A percentile compares a stretch with the other conserved stretches of the same genome.
These are phyloP conservation scores for Bettongia penicillata DNA, from an alignment of 2,113 vertebrate genomes.

Conservation along the genomic window DNA sequence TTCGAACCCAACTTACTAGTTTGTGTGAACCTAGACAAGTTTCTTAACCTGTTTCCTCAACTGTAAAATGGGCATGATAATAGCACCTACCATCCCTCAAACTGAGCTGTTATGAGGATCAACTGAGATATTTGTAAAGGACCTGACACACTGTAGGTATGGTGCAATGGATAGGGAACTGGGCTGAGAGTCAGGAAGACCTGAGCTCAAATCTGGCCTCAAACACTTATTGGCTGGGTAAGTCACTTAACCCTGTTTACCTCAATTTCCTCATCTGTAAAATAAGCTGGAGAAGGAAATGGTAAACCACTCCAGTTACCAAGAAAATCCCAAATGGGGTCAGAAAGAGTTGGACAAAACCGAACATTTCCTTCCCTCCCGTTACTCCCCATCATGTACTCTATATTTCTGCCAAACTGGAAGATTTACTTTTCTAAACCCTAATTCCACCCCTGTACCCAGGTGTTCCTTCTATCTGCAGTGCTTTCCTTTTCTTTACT, in stretches of 20 bases:
- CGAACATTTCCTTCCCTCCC: too few relatives aligned
- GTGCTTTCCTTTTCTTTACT: too few relatives aligned
- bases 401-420: too few relatives aligned
- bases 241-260: not conserved
- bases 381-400: too few relatives aligned
- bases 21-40: not conserved
- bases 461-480: not conserved
- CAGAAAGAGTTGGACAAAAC: not conserved
- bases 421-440: not conserved
- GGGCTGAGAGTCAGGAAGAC: too few relatives aligned
- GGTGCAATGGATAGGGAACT: too few relatives aligned
- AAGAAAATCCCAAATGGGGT: not conserved
- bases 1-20: too few relatives aligned
- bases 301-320: not conserved
- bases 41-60: not conserved
- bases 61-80: not conserved
- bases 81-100: too few relatives aligned
- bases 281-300: not conserved
- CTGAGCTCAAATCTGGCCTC: not conserved
- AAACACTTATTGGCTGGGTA: not conserved
- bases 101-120: too few relatives aligned
- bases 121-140: too few relatives aligned
- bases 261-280: not conserved
- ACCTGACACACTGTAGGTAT: too few relatives aligned
- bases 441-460: not conserved